Conservation (phyloP, 2,888 invertebrate species). For the Erannis defoliaria region DNA sequence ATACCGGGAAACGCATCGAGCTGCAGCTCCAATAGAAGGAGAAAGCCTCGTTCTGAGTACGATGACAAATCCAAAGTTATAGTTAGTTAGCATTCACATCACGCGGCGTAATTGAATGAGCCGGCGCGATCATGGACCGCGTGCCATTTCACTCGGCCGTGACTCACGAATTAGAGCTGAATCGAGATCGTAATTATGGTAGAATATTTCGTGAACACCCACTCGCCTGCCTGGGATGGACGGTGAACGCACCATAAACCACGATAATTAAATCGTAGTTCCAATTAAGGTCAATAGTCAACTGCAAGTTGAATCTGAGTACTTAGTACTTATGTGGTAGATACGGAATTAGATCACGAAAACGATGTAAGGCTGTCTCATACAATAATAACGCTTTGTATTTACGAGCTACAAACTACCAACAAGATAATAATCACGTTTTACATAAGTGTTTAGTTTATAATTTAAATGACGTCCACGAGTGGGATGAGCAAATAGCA, state of each 20-base stretch:
- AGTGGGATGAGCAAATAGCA: conserved; percentile 29
- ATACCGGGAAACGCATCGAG: conserved; percentile 24
- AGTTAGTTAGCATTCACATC: conserved; percentile 72
- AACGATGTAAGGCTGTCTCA: conserved; percentile 37
- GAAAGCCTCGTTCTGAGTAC: conserved; percentile 64
- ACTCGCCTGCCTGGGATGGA: conserved; percentile 60
- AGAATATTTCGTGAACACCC: conserved; percentile 79
- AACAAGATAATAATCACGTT: conserved; percentile 35
- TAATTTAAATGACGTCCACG: conserved; percentile 29
- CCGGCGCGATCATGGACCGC: conserved; percentile 68
- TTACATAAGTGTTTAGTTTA: conserved; percentile 31
- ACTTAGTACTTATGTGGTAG: conserved; percentile 27
- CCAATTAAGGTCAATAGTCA: conserved; percentile 71
- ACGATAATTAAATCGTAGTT: conserved; percentile 68
- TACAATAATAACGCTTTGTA: conserved; percentile 21
- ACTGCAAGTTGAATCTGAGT: conserved; percentile 46
- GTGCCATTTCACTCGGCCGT: conserved; percentile 81
- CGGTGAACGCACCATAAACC: conserved; percentile 67
- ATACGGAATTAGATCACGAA: conserved; percentile 35
- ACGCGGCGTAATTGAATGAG: conserved; percentile 78
- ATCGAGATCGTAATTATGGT: conserved; percentile 80
- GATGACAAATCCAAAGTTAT: conserved; percentile 66
- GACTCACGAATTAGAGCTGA: conserved; percentile 85
- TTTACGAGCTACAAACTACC: conserved; percentile 19
- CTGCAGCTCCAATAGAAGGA: conserved; percentile 64